These are phyloP conservation scores for Megaceryle maxima DNA, from an alignment of 2,113 vertebrate genomes.

Conservation along the genomic window DNA sequence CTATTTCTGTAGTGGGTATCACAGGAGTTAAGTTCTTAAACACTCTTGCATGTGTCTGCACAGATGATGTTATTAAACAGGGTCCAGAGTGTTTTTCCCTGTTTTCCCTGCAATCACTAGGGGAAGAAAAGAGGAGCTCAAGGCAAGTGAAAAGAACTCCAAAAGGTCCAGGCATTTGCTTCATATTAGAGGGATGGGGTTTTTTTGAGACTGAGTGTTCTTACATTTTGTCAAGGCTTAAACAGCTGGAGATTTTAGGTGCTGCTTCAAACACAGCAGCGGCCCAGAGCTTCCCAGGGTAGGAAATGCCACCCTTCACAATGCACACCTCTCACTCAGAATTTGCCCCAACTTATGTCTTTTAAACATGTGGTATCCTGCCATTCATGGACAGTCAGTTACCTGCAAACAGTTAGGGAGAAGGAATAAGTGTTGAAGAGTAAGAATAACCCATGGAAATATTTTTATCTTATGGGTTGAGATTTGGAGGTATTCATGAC, in stretches of 20 bases:
- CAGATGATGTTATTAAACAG: neutral
- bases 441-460: neutral
- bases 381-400: neutral
- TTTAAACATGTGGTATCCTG: fast-evolving
- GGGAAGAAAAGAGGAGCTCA: neutral
- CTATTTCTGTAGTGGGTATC: neutral
- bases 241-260: fast-evolving
- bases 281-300: neutral
- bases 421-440: neutral
- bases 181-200: neutral
- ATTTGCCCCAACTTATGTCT: neutral
- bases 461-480: neutral
- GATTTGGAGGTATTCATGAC: neutral
- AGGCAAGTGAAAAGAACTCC: neutral
- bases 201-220: neutral
- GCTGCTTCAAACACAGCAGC: neutral
- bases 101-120: neutral
- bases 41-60: fast-evolving
- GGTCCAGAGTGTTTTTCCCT: neutral
- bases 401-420: neutral
- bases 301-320: neutral
- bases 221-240: neutral
- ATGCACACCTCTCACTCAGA: neutral
- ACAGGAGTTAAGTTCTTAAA: neutral
- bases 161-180: neutral